phyloP scores from a whole-genome alignment of 2,797 vertebrate genomes.

The Tragelaphus oryx region DNA sequence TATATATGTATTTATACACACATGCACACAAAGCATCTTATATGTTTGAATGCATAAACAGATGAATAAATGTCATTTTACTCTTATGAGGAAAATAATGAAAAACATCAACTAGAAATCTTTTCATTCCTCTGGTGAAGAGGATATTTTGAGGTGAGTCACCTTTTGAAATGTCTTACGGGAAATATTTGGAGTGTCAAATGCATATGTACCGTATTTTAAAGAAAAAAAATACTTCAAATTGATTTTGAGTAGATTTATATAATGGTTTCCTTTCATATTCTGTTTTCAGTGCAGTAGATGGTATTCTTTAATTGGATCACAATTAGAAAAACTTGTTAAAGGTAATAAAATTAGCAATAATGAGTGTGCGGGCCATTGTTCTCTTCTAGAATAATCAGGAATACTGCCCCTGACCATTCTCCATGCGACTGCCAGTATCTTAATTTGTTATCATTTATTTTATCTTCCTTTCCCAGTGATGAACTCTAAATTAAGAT shows the following conservation, averaged over 20 bases:
- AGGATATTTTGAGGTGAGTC: conserved; percentile 15
- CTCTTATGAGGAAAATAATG: neutral
- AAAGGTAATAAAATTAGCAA: conserved; percentile 76
- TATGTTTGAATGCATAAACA: neutral
- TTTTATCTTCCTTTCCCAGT: conserved; percentile 26
- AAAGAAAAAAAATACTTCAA: neutral
- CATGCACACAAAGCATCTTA: neutral
- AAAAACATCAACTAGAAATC: neutral
- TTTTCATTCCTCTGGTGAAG: neutral
- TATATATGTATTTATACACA: neutral
- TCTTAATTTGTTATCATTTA: conserved; percentile 31
- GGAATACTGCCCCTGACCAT: neutral
- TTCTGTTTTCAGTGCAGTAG: conserved; percentile 53
- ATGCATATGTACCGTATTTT: neutral
- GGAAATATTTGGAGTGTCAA: neutral
- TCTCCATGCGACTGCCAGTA: conserved; percentile 29
- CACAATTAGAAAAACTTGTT: conserved; percentile 73
- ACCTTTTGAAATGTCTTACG: neutral
- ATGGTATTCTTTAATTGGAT: conserved; percentile 70
- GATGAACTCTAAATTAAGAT: conserved; percentile 12
- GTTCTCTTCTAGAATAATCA: conserved; percentile 46
- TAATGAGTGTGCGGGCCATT: conserved; percentile 61
- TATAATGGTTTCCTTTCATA: conserved; percentile 32
- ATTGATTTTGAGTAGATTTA: neutral
- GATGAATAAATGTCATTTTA: neutral